Evolutionary conservation across 2,797 vertebrate genomes (phyloP).

Genomic region (Phrynocephalus forsythii): DNA sequence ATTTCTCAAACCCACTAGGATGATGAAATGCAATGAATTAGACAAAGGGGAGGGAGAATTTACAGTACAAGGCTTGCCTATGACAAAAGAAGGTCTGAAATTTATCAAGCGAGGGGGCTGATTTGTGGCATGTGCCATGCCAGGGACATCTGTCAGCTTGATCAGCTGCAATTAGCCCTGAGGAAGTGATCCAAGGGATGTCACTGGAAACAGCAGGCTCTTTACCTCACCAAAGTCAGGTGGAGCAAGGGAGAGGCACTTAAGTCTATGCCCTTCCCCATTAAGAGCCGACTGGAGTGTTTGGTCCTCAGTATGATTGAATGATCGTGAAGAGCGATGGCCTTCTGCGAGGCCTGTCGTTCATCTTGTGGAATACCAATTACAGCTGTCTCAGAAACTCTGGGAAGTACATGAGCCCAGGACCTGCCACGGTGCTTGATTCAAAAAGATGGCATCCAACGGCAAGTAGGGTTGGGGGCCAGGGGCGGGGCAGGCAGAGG

Average conservation of each 20-base stretch:
- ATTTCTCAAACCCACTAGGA: conserved; percentile 31
- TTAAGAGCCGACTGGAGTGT: conserved; percentile 41
- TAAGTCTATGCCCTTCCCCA: not conserved
- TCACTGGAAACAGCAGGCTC: not conserved
- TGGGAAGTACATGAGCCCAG: not conserved
- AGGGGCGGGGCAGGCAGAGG: rapidly evolving
- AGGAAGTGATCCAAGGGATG: conserved; percentile 54
- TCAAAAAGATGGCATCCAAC: rapidly evolving
- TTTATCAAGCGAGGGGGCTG: conserved; percentile 52
- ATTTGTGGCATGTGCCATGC: conserved; percentile 16
- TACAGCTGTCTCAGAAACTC: conserved; percentile 37
- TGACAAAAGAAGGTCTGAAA: conserved; percentile 53
- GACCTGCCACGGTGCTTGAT: not conserved
- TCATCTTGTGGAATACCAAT: conserved; percentile 46
- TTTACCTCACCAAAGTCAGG: not conserved
- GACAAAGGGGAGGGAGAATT: conserved; percentile 5
- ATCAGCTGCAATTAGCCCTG: conserved; percentile 52
- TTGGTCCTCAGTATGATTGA: conserved; percentile 37
- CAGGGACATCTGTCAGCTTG: conserved; percentile 52
- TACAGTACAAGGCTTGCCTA: conserved; percentile 28
- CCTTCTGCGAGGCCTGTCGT: conserved; percentile 28
- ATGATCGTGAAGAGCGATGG: conserved; percentile 28
- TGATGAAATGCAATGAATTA: conserved; percentile 43
- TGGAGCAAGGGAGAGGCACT: not conserved
- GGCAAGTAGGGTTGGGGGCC: not conserved